A percentile compares a stretch with the other conserved stretches of the same genome.
phyloP scores from a whole-genome alignment of 2,797 vertebrate species.

The Fistularia tabacaria region DNA sequence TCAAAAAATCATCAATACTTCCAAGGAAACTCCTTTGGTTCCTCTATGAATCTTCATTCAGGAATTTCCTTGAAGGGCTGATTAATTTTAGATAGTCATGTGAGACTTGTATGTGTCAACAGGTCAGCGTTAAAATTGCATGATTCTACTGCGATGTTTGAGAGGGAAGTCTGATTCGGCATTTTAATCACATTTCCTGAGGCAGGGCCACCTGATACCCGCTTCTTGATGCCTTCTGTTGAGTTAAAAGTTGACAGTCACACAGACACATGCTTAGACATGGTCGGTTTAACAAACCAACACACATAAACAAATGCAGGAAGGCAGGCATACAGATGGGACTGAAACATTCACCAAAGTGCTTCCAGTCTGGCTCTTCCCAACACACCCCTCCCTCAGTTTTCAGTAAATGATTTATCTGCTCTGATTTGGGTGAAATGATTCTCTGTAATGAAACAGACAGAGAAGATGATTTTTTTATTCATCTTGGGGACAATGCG shows the following conservation, averaged over 20 bases:
- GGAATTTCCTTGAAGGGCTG: slow-evolving; percentile 45
- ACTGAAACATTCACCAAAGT: background rate
- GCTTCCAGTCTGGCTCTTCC: background rate
- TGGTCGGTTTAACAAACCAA: background rate
- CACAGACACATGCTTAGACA: slow-evolving; percentile 11
- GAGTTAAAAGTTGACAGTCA: slow-evolving; percentile 15
- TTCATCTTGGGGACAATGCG: slow-evolving; percentile 64
- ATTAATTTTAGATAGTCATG: slow-evolving; percentile 56
- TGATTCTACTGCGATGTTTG: slow-evolving; percentile 46
- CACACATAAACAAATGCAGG: slow-evolving; percentile 13
- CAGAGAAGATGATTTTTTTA: slow-evolving; percentile 66
- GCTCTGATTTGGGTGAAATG: slow-evolving; percentile 61
- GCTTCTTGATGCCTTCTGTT: background rate
- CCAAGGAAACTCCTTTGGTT: no score
- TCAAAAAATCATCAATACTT: no score
- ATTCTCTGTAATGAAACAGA: slow-evolving; percentile 63
- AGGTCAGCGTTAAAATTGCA: slow-evolving; percentile 59
- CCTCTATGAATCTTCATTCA: background rate
- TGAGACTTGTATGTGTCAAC: slow-evolving; percentile 48
- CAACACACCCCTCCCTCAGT: background rate
- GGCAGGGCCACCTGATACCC: slow-evolving; percentile 15
- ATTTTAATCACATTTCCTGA: slow-evolving; percentile 42
- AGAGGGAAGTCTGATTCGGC: slow-evolving; percentile 48
- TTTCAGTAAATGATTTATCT: slow-evolving; percentile 65
- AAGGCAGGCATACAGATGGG: background rate